Conservation (phyloP, 2,888 invertebrate genomes). For the Carabus problematicus region DNA sequence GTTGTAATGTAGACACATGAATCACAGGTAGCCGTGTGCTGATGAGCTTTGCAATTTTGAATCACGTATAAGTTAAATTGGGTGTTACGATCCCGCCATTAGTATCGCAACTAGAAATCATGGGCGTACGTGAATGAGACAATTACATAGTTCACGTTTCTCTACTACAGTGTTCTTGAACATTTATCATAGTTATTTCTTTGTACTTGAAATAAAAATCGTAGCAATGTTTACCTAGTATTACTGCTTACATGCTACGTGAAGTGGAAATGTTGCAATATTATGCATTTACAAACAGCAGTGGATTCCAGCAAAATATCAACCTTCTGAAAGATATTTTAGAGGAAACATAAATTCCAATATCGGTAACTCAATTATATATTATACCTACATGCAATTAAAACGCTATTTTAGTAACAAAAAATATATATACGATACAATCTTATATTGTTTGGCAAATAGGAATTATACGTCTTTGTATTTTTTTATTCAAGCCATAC, state of each 20-base stretch:
- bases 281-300: neutral
- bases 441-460: too few relatives aligned
- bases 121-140: constrained; percentile 29
- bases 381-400: too few relatives aligned
- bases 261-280: constrained; percentile 4
- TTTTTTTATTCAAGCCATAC: too few relatives aligned
- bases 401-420: too few relatives aligned
- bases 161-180: too few relatives aligned
- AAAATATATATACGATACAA: too few relatives aligned
- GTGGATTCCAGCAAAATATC: too few relatives aligned
- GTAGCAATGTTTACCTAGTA: constrained; percentile 26
- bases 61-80: constrained; percentile 18
- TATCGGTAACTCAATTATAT: too few relatives aligned
- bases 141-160: constrained; percentile 16
- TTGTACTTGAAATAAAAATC: constrained; percentile 24
- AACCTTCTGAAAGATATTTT: too few relatives aligned
- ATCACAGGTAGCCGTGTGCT: neutral
- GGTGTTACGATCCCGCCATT: constrained; percentile 22
- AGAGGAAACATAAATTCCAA: too few relatives aligned
- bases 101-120: constrained; percentile 21
- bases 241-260: constrained; percentile 15
- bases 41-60: constrained; percentile 17
- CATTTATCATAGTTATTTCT: constrained; percentile 28
- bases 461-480: too few relatives aligned
- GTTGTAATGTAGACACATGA: neutral